phyloP scores from a whole-genome alignment of 2,888 invertebrate species.

The Limnephilus rhombicus region DNA sequence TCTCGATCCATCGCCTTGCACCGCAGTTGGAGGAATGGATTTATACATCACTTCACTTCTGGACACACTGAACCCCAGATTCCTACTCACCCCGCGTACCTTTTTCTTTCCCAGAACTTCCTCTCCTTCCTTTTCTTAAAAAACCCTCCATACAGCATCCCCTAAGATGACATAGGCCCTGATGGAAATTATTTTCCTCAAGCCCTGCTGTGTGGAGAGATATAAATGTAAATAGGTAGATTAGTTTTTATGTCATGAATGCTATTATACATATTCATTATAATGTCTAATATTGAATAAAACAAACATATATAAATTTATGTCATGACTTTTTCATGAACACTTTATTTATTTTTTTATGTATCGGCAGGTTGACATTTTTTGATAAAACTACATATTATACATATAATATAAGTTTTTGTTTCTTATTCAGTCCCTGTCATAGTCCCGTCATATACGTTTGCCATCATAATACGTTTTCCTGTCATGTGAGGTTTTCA shows the following conservation, averaged over 20 bases:
- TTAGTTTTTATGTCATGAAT: not conserved
- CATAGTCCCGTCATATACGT: not conserved
- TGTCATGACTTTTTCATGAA: not conserved
- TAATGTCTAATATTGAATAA: not conserved
- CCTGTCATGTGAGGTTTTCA: not conserved
- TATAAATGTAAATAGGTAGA: not conserved
- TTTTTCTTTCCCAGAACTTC: no score
- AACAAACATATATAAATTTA: not conserved
- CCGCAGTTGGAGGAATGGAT: no score
- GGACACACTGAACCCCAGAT: no score
- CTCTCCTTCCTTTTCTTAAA: no score
- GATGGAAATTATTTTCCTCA: no score
- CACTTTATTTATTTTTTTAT: not conserved
- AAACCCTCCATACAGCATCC: no score
- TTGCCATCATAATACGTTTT: not conserved
- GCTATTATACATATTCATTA: not conserved
- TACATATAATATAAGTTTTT: not conserved
- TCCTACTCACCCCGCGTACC: no score
- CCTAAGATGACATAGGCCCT: no score
- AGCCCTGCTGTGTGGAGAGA: no score
- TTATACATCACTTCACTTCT: no score
- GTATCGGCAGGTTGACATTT: constrained; percentile 1
- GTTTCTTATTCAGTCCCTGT: constrained; percentile 1
- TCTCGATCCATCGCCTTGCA: no score
- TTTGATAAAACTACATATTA: not conserved